Conservation (phyloP, 2,888 invertebrate species). For the Phania funesta region DNA sequence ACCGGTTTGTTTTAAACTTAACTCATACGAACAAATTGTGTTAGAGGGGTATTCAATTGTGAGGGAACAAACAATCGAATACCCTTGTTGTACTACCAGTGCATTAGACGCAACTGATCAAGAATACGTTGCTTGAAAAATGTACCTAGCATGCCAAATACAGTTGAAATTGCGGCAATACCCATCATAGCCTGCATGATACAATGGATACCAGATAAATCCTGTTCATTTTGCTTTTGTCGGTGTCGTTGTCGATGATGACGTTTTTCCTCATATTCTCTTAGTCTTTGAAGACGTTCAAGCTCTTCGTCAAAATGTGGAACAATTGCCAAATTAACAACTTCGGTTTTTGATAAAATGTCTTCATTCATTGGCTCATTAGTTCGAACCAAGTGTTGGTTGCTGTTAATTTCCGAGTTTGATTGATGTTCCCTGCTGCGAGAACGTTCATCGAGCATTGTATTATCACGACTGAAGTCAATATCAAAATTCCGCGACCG, state of each 20-base stretch:
- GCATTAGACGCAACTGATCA: slow-evolving; percentile 80
- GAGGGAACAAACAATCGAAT: slow-evolving; percentile 69
- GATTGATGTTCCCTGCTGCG: slow-evolving; percentile 73
- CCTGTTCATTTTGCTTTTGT: slow-evolving; percentile 77
- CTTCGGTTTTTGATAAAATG: slow-evolving; percentile 79
- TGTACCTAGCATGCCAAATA: slow-evolving; percentile 80
- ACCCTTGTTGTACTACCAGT: slow-evolving; percentile 81
- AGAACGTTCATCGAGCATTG: slow-evolving; percentile 78
- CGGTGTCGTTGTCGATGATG: slow-evolving; percentile 78
- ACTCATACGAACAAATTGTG: background rate
- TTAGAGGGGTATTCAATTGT: slow-evolving; percentile 72
- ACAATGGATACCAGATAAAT: slow-evolving; percentile 80
- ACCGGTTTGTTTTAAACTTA: background rate
- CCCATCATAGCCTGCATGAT: slow-evolving; percentile 81
- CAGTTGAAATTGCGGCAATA: slow-evolving; percentile 80
- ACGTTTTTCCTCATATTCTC: slow-evolving; percentile 75
- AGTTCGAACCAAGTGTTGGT: slow-evolving; percentile 65
- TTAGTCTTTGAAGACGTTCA: slow-evolving; percentile 77
- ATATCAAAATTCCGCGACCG: slow-evolving; percentile 76
- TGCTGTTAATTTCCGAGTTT: slow-evolving; percentile 70
- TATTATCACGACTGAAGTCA: slow-evolving; percentile 79
- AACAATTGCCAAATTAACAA: slow-evolving; percentile 80
- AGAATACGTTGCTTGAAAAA: slow-evolving; percentile 80
- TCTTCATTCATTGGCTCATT: slow-evolving; percentile 75
- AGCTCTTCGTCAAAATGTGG: slow-evolving; percentile 80